Conservation (phyloP, 2,888 invertebrate genomes). For the Pasiphila rectangulata region DNA sequence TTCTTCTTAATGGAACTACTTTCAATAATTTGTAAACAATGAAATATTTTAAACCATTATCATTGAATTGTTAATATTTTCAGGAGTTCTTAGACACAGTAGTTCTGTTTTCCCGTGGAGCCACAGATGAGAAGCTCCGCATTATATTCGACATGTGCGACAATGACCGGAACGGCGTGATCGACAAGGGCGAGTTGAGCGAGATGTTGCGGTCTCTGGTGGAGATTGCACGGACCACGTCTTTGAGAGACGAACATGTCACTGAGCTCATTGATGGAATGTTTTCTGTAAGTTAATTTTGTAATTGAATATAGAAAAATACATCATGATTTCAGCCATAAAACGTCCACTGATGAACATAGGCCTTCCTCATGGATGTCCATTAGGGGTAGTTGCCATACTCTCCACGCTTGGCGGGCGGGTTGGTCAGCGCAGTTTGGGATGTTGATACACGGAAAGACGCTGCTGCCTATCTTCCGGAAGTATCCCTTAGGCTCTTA, state of each 20-base stretch:
- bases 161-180: conserved; percentile 95
- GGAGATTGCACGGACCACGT: conserved; percentile 95
- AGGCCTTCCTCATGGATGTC: too few species aligned
- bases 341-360: neutral
- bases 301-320: neutral
- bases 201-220: conserved; percentile 96
- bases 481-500: too few species aligned
- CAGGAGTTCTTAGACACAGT: conserved; percentile 97
- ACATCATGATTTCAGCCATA: too few species aligned
- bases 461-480: too few species aligned
- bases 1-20: too few species aligned
- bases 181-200: conserved; percentile 95
- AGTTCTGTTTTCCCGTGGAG: conserved; percentile 93
- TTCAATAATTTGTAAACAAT: too few species aligned
- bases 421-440: too few species aligned
- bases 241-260: conserved; percentile 93
- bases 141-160: conserved; percentile 99
- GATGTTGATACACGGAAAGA: too few species aligned
- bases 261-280: conserved; percentile 96
- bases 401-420: too few species aligned
- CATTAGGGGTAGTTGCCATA: too few species aligned
- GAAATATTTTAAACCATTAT: neutral
- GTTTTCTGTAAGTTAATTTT: conserved; percentile 85
- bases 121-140: conserved; percentile 94
- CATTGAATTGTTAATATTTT: conserved; percentile 29